Conservation (phyloP, 2,797 vertebrate genomes). For the Graptemys geographica region DNA sequence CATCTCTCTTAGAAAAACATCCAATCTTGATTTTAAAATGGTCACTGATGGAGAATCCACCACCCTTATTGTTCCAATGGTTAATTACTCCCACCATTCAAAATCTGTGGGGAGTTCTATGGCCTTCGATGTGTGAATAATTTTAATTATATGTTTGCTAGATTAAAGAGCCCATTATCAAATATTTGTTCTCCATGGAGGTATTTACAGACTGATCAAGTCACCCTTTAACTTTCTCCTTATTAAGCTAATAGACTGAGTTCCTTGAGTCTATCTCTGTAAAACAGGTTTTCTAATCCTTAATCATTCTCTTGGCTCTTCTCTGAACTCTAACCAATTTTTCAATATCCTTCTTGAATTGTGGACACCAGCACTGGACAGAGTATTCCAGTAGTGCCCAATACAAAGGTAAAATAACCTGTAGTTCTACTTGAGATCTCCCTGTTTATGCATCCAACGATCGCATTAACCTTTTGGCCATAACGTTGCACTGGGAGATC, state of each 20-base stretch:
- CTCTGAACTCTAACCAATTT: neutral
- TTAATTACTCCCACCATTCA: neutral
- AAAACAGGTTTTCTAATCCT: too few species aligned
- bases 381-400: neutral
- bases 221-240: neutral
- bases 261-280: too few species aligned
- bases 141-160: neutral
- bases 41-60: neutral
- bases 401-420: neutral
- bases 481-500: neutral
- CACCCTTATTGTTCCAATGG: neutral
- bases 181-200: neutral
- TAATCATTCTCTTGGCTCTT: neutral
- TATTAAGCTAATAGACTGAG: neutral
- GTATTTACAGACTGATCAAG: neutral
- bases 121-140: neutral
- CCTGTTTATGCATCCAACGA: neutral
- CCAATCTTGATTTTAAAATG: neutral
- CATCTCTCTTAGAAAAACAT: neutral
- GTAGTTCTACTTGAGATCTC: neutral
- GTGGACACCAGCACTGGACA: neutral
- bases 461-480: neutral
- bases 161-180: neutral
- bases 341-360: neutral
- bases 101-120: neutral